phyloP scores from a whole-genome alignment of 1,140 invertebrate genomes.

The Prorops nasuta region DNA sequence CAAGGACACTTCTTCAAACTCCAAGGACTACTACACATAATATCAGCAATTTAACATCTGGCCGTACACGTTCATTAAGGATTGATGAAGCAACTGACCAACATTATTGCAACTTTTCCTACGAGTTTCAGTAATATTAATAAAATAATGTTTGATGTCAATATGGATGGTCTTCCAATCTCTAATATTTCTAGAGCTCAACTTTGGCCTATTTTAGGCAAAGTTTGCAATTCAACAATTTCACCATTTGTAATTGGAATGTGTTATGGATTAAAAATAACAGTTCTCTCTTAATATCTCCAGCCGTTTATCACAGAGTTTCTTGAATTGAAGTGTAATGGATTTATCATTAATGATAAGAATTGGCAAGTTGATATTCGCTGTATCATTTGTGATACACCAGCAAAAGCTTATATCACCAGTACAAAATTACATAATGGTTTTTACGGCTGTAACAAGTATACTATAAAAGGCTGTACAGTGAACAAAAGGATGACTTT shows the following conservation, averaged over 20 bases:
- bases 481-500: background rate
- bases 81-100: background rate
- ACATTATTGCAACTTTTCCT: background rate
- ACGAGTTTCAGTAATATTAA: background rate
- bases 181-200: conserved; percentile 21
- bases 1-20: conserved; percentile 3
- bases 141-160: background rate
- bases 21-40: background rate
- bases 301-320: background rate
- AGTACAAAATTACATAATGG: background rate
- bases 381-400: conserved; percentile 1
- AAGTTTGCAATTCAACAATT: background rate
- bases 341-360: too few species aligned
- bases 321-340: background rate
- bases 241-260: background rate
- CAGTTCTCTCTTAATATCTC: background rate
- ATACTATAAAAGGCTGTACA: background rate
- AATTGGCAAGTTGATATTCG: background rate
- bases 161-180: conserved; percentile 10
- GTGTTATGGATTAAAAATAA: background rate
- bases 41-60: background rate
- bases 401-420: background rate
- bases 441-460: conserved; percentile 1
- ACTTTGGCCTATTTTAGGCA: conserved; percentile 8
- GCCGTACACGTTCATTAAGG: background rate